Base-by-base conservation (phyloP, 2,113 vertebrate genomes). In the Meleagris gallopavo region DNA sequence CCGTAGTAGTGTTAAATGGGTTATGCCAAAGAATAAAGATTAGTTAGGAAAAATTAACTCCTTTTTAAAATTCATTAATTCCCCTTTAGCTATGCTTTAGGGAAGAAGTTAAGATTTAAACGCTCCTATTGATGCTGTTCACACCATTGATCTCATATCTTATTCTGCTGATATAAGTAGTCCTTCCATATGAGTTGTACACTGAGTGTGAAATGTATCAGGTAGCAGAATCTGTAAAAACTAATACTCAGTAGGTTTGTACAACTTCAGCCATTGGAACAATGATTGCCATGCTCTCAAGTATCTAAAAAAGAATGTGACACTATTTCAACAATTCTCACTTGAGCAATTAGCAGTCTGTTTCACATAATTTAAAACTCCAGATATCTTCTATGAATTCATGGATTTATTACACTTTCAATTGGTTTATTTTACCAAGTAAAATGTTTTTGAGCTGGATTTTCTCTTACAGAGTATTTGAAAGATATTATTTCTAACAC, bases 1-100 rank as follows among this genome's bases (percentile, higher is more conserved):
- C 48, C 61, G 86, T 12, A 76, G 80, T 57, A 57, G 19, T 61
- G 48, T 46, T 76, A 70, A 86, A 90, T 40, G 36, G 32, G 36
- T 46, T 77, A 13, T 48, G 40, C 20, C 57, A 43, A 43, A 61
- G 48, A 34, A 83, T 60, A 62, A 40, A 46, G 81, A 84, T 87
- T 62, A 74, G 29, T 41, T 70, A 17, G 46, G 57, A 81, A 74
- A 84, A 78, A 34, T 34, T 57, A 19, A 87, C 82, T 70, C 16
- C 25, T 82, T 89, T 89, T 93, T 74, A 19, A 93, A 81, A 66
- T 52, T 29, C n/a, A 52, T 89, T 81, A 21, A 66, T 87, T 84
- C 60, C 46, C 58, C n/a, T 11, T 55, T 94, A 46, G 58, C 48
- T 89, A 60, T 34, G 38, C 38, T 72, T 69, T 32, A 72, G 46